Conservation (phyloP, 2,113 vertebrate species). For the Tachysurus vachellii region DNA sequence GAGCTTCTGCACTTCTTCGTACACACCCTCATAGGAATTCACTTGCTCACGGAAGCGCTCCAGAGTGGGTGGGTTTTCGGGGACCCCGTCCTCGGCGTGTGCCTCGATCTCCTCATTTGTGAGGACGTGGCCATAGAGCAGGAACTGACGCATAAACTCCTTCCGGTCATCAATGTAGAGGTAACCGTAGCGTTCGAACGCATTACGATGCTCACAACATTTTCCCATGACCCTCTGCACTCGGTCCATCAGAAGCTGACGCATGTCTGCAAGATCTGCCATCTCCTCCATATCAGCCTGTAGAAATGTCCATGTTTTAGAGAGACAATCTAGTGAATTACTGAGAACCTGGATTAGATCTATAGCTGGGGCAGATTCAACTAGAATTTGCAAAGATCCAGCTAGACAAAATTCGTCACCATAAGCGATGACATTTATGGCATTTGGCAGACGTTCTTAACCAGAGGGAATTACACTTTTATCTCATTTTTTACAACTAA, state of each 20-base stretch:
- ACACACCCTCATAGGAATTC: conserved; percentile 84
- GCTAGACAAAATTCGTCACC: background rate
- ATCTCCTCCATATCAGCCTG: conserved; percentile 86
- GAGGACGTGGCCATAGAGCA: conserved; percentile 75
- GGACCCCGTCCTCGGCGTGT: conserved; percentile 63
- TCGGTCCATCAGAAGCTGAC: conserved; percentile 72
- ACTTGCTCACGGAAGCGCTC: conserved; percentile 81
- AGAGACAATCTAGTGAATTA: background rate
- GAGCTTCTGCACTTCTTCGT: conserved; percentile 76
- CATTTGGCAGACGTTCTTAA: too few species aligned
- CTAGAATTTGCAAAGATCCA: background rate
- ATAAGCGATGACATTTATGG: background rate
- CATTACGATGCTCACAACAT: conserved; percentile 69
- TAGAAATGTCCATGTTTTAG: background rate
- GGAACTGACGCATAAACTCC: conserved; percentile 83
- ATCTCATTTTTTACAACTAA: too few species aligned
- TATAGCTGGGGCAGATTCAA: background rate
- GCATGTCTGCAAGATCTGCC: conserved; percentile 70
- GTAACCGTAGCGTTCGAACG: conserved; percentile 77
- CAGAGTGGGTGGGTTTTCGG: conserved; percentile 76
- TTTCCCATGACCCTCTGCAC: conserved; percentile 56
- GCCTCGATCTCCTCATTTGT: conserved; percentile 72
- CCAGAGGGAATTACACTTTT: too few species aligned
- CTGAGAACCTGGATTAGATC: background rate
- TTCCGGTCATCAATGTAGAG: conserved; percentile 82